Evolutionary conservation across 2,797 vertebrate species (phyloP).

Genomic region (Argyrosomus regius): DNA sequence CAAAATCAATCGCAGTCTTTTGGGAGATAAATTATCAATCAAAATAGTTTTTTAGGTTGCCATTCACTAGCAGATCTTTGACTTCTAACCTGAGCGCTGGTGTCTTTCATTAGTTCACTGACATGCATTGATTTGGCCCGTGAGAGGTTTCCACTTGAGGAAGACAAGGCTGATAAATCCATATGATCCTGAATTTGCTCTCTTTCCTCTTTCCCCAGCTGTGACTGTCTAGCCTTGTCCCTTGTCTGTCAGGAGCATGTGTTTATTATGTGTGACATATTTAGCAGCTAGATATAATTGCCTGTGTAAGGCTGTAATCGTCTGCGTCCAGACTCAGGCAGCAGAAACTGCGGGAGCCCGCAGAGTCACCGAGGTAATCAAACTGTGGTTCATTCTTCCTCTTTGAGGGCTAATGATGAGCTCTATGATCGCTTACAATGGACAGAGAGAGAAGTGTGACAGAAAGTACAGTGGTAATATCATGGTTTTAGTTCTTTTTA

Average conservation of each 20-base stretch:
- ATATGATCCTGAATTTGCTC: slow-evolving; percentile 58
- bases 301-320: slow-evolving; percentile 76
- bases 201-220: slow-evolving; percentile 50
- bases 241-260: slow-evolving; percentile 76
- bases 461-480: slow-evolving; percentile 59
- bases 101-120: slow-evolving; percentile 46
- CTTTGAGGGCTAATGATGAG: slow-evolving; percentile 78
- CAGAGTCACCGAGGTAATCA: slow-evolving; percentile 76
- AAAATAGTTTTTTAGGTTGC: slow-evolving; percentile 13
- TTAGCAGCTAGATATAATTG: slow-evolving; percentile 84
- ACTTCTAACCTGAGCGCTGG: slow-evolving; percentile 31
- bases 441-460: slow-evolving; percentile 53
- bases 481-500: slow-evolving; percentile 31
- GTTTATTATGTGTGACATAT: slow-evolving; percentile 84
- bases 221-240: slow-evolving; percentile 55
- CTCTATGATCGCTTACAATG: slow-evolving; percentile 68
- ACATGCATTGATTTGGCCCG: slow-evolving; percentile 40
- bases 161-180: slow-evolving; percentile 52
- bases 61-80: slow-evolving; percentile 29
- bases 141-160: slow-evolving; percentile 50
- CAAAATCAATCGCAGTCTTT: slow-evolving; percentile 19
- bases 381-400: slow-evolving; percentile 74
- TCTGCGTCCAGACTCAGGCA: slow-evolving; percentile 76
- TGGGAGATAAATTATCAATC: slow-evolving; percentile 15
- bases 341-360: slow-evolving; percentile 70